phyloP scores from a whole-genome alignment of 1,140 invertebrate species.

The Zaprionus taronus region DNA sequence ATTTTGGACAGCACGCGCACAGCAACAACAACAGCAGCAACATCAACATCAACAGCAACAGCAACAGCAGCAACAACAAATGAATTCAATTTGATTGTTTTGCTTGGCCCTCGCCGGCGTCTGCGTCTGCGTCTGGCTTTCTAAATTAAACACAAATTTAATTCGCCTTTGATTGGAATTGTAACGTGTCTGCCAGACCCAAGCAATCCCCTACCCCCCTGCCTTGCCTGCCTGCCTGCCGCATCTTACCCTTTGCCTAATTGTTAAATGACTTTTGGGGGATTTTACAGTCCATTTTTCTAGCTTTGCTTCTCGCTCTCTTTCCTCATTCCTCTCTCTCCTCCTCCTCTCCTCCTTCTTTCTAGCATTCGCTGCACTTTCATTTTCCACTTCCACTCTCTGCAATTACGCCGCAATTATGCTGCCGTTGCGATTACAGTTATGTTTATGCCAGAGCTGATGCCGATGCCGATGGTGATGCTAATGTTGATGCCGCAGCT shows the following conservation, averaged over 20 bases:
- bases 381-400: constrained; percentile 44
- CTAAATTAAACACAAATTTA: constrained; percentile 48
- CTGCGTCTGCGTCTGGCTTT: constrained; percentile 39
- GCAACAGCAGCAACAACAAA: background rate
- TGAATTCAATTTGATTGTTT: constrained; percentile 53
- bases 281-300: constrained; percentile 25
- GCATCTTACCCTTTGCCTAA: constrained; percentile 14
- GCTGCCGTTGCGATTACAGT: constrained; percentile 47
- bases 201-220: background rate
- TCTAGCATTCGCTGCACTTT: constrained; percentile 49
- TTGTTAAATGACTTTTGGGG: constrained; percentile 34
- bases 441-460: constrained; percentile 33
- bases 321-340: background rate
- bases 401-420: constrained; percentile 56
- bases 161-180: constrained; percentile 48
- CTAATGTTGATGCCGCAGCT: constrained; percentile 20
- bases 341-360: background rate
- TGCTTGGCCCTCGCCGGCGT: constrained; percentile 16
- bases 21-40: background rate
- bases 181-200: constrained; percentile 30
- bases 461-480: background rate
- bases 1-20: constrained; percentile 38
- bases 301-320: background rate
- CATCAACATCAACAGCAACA: background rate
- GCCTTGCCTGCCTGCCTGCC: background rate